Evolutionary conservation across 2,113 vertebrate species (phyloP).

Genomic region (Phycodurus eques): DNA sequence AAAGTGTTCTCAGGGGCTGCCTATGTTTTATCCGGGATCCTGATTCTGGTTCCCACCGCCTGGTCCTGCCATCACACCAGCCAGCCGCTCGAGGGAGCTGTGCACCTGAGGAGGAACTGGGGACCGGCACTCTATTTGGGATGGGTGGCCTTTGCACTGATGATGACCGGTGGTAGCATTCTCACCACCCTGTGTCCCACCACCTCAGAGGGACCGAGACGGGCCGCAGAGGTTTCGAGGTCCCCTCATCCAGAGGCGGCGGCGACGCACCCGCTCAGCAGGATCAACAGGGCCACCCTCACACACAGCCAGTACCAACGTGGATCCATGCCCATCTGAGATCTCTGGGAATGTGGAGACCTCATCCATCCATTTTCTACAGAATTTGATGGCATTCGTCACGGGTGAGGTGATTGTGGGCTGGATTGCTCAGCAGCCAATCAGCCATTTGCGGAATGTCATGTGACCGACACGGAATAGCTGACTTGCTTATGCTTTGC

Average conservation of each 20-base stretch:
- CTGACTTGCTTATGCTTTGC: too few species aligned
- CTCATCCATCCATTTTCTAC: background rate
- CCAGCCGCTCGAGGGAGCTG: slow-evolving; percentile 76
- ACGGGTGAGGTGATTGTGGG: background rate
- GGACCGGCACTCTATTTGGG: slow-evolving; percentile 84
- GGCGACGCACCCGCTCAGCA: slow-evolving; percentile 50
- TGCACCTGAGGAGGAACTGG: slow-evolving; percentile 75
- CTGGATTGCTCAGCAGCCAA: background rate
- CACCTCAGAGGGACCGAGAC: background rate
- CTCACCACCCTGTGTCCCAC: slow-evolving; percentile 68
- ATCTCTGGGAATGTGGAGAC: background rate
- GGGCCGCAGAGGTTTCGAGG: slow-evolving; percentile 5
- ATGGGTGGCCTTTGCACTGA: slow-evolving; percentile 75
- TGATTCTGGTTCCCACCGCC: slow-evolving; percentile 78
- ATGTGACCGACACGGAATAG: too few species aligned
- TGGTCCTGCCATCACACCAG: slow-evolving; percentile 81
- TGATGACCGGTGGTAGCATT: slow-evolving; percentile 70
- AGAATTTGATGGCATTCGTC: background rate
- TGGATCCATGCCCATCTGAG: slow-evolving; percentile 48
- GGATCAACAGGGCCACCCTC: slow-evolving; percentile 63
- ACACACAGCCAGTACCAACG: slow-evolving; percentile 60
- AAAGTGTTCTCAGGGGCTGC: slow-evolving; percentile 70
- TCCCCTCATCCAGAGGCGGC: slow-evolving; percentile 13
- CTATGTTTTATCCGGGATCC: slow-evolving; percentile 73
- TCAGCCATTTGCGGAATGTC: background rate